Percentiles rank a stretch among this genome's conserved stretches.
phyloP scores from a whole-genome alignment of 2,888 invertebrate species.

The Diadegma fenestrale region DNA sequence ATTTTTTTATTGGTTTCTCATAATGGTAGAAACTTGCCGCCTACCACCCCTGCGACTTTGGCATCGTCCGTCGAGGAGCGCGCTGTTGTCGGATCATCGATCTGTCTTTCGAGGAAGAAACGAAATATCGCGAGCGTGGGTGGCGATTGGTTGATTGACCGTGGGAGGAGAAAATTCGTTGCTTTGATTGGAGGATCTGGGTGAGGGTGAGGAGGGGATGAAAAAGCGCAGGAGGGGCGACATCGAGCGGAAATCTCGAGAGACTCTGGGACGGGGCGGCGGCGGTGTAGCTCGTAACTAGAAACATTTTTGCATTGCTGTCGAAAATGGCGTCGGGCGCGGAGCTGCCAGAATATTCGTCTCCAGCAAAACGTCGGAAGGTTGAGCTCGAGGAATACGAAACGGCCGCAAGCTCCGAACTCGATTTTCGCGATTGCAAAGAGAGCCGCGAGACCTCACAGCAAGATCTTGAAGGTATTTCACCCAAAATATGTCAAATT shows the following conservation, averaged over 20 bases:
- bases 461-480: conserved; percentile 82
- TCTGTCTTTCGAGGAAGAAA: conserved; percentile 17
- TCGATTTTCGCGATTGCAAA: conserved; percentile 76
- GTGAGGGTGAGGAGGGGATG: conserved; percentile 25
- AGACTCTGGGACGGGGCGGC: conserved; percentile 63
- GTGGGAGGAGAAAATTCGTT: conserved; percentile 58
- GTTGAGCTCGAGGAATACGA: conserved; percentile 79
- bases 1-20: conserved; percentile 11
- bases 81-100: conserved; percentile 61
- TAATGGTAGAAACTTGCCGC: conserved; percentile 4
- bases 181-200: conserved; percentile 50
- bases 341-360: conserved; percentile 84
- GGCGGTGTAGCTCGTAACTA: conserved; percentile 72
- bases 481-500: conserved; percentile 77
- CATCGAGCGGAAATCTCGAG: conserved; percentile 70
- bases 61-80: conserved; percentile 32
- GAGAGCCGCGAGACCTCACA: conserved; percentile 72
- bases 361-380: conserved; percentile 83
- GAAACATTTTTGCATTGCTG: conserved; percentile 79
- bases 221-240: conserved; percentile 64
- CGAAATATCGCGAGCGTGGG: conserved; percentile 41
- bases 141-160: conserved; percentile 58
- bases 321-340: conserved; percentile 85
- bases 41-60: conserved; percentile 4
- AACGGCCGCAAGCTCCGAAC: conserved; percentile 72